Evolutionary conservation across 2,113 vertebrate genomes (phyloP).

Genomic region (Glareola pratincola): DNA sequence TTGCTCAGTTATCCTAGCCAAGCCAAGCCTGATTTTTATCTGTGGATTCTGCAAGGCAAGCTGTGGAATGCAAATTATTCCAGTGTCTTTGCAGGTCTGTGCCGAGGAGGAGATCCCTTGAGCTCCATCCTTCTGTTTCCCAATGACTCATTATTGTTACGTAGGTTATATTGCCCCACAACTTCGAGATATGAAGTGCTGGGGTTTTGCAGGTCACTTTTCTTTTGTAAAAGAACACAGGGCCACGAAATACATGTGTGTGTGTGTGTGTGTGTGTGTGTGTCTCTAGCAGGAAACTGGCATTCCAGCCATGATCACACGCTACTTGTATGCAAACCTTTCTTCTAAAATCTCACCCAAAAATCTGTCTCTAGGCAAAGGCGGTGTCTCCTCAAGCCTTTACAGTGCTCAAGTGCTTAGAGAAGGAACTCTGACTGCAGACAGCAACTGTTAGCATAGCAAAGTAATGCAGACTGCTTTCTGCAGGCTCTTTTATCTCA

Average conservation of each 20-base stretch:
- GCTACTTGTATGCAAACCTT: background rate
- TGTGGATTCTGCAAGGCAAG: constrained; percentile 28
- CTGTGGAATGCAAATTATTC: constrained; percentile 45
- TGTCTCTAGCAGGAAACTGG: background rate
- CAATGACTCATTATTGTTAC: background rate
- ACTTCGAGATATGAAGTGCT: background rate
- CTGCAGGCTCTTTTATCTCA: background rate
- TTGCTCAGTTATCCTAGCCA: background rate
- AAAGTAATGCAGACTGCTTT: background rate
- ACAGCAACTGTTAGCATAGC: background rate
- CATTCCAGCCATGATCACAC: background rate
- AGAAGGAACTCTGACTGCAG: background rate
- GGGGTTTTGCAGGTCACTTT: constrained; percentile 11
- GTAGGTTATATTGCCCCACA: constrained; percentile 2
- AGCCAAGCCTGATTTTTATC: constrained; percentile 40
- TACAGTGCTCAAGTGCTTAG: background rate
- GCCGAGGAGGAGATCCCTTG: constrained; percentile 30
- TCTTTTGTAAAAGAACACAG: background rate
- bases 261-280: background rate
- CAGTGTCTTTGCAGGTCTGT: constrained; percentile 12
- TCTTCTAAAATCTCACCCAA: constrained; percentile 21
- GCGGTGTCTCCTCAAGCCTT: background rate
- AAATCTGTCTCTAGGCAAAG: constrained; percentile 2
- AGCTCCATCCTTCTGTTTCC: constrained; percentile 25
- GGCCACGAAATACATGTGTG: background rate